These are phyloP conservation scores for Ormia ochracea DNA, from an alignment of 2,888 invertebrate species.

Conservation along the genomic window DNA sequence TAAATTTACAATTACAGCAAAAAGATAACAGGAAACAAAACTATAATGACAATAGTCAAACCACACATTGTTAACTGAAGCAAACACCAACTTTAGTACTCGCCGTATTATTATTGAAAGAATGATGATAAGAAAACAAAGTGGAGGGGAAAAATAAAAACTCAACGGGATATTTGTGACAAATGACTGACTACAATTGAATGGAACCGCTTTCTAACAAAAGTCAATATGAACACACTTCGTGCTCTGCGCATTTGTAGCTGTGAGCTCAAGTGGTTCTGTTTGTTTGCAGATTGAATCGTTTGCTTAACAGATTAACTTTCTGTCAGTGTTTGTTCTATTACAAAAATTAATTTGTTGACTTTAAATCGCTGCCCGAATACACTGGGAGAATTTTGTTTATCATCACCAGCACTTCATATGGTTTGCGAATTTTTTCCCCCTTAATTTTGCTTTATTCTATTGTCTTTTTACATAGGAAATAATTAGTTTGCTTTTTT, in stretches of 20 bases:
- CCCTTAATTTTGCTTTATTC: no score
- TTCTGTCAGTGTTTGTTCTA: not conserved
- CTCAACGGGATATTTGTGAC: conserved; percentile 50
- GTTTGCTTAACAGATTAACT: conserved; percentile 27
- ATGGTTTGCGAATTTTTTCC: not conserved
- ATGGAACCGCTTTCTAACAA: conserved; percentile 13
- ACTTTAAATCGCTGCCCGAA: not conserved
- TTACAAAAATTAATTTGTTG: not conserved
- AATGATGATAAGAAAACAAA: not conserved
- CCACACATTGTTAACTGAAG: not conserved
- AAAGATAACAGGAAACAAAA: not conserved
- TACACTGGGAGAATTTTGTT: not conserved
- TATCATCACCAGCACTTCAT: no score
- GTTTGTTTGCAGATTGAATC: not conserved
- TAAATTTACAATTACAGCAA: not conserved
- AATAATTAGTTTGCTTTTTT: no score
- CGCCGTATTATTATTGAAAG: not conserved
- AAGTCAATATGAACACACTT: conserved; percentile 18
- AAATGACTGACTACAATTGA: conserved; percentile 46
- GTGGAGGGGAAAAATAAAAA: conserved; percentile 25
- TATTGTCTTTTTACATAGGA: no score
- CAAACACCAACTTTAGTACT: not conserved
- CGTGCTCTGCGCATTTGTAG: not conserved
- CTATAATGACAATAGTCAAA: conserved; percentile 21
- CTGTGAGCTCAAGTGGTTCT: not conserved